phyloP scores from a whole-genome alignment of 2,113 vertebrate species.

The Ceyx cyanopectus region DNA sequence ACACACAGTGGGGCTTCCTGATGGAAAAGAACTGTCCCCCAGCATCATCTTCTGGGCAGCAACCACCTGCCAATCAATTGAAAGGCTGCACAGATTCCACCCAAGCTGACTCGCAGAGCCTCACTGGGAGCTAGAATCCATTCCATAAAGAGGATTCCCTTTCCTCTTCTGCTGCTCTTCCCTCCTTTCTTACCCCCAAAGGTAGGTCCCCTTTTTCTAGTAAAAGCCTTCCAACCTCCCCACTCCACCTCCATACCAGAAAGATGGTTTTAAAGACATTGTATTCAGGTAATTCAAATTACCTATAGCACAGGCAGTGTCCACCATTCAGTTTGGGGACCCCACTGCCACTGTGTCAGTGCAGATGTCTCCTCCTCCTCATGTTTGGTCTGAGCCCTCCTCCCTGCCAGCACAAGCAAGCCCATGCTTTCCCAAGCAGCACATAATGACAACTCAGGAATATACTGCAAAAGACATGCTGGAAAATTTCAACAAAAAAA shows the following conservation, averaged over 20 bases:
- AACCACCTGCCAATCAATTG: not conserved
- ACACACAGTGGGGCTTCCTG: not conserved
- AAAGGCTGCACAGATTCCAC: not conserved
- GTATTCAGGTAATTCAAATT: not conserved
- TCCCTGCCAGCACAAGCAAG: not conserved
- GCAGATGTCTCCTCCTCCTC: not conserved
- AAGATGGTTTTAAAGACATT: not conserved
- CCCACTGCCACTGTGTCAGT: fast-evolving
- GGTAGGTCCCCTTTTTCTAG: not conserved
- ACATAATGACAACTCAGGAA: not conserved
- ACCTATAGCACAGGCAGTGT: not conserved
- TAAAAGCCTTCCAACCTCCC: not conserved
- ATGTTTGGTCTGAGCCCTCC: not conserved
- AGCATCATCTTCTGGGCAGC: not conserved
- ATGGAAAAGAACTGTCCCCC: not conserved
- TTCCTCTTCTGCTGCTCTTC: not conserved
- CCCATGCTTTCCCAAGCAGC: not conserved
- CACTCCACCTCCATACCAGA: not conserved
- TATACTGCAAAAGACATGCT: not conserved
- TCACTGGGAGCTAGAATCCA: not conserved
- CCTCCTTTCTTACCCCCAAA: not conserved
- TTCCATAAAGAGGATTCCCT: not conserved
- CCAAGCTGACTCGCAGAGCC: not conserved
- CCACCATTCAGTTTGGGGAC: not conserved
- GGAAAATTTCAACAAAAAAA: not conserved